These are phyloP conservation scores for Hycleus phaleratus DNA, from an alignment of 1,140 invertebrate genomes.

Conservation along the genomic window DNA sequence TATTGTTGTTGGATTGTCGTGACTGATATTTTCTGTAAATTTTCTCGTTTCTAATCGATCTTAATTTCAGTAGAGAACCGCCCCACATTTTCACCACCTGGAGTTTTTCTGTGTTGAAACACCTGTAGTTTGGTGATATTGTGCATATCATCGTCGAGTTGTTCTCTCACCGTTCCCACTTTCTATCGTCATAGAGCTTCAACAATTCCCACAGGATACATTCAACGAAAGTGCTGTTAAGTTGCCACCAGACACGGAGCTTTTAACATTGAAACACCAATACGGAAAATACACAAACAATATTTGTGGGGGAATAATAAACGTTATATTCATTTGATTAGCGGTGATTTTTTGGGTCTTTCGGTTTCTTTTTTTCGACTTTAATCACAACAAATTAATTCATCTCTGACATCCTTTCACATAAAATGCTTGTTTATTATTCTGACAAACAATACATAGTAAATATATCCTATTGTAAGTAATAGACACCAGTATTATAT, in stretches of 20 bases:
- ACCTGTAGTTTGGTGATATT: constrained; percentile 9
- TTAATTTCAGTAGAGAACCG: constrained; percentile 5
- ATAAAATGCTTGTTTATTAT: constrained; percentile 24
- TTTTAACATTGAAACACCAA: too few relatives aligned
- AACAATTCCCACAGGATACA: constrained; percentile 7
- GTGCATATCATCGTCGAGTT: background rate
- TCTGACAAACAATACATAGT: constrained; percentile 26
- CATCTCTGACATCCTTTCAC: constrained; percentile 22
- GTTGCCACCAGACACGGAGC: too few relatives aligned
- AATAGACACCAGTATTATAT: constrained; percentile 25
- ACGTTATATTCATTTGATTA: too few relatives aligned
- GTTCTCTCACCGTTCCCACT: background rate
- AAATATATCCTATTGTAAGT: constrained; percentile 27
- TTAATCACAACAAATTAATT: constrained; percentile 14
- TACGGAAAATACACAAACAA: too few relatives aligned
- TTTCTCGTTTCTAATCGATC: constrained; percentile 7
- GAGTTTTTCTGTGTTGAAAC: constrained; percentile 8
- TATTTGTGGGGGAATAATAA: too few relatives aligned
- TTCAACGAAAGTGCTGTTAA: constrained; percentile 6
- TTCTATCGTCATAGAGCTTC: background rate
- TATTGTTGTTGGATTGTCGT: background rate
- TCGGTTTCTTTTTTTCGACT: too few relatives aligned
- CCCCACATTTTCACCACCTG: constrained; percentile 16
- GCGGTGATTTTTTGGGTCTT: too few relatives aligned
- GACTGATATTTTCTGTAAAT: constrained; percentile 5